A percentile compares a stretch with the other conserved stretches of the same genome.
Evolutionary conservation across 2,797 vertebrate species (phyloP).

Genomic region (Macrochelys suwanniensis): DNA sequence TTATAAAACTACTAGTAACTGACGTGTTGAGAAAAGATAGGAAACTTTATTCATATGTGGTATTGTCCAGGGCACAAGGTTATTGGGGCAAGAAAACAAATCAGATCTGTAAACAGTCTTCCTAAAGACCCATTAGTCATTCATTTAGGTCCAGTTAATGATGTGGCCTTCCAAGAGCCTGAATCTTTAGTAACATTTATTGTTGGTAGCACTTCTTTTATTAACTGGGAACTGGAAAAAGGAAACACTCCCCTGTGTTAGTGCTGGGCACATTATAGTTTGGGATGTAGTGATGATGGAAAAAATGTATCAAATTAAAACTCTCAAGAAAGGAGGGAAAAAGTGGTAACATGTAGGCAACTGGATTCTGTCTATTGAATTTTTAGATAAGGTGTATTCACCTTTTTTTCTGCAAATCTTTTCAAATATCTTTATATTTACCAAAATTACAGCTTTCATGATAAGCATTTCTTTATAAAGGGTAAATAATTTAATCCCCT

Average conservation of each 20-base stretch:
- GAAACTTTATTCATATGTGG: not conserved
- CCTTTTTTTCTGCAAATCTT: not conserved
- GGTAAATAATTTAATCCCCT: not conserved
- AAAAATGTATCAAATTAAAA: not conserved
- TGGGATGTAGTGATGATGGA: not conserved
- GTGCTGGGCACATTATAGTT: not conserved
- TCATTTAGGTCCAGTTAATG: fast-evolving
- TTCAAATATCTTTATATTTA: not conserved
- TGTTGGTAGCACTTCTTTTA: not conserved
- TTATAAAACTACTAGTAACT: not conserved
- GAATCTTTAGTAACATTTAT: not conserved
- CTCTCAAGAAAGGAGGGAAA: not conserved
- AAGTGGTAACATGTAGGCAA: not conserved
- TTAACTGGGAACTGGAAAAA: not conserved
- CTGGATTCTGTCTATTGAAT: not conserved
- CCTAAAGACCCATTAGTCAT: not conserved
- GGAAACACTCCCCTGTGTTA: not conserved
- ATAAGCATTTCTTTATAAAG: not conserved
- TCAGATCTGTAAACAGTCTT: not conserved
- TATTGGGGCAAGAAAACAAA: not conserved
- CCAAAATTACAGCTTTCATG: not conserved
- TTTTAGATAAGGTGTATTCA: not conserved
- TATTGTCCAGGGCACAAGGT: not conserved
- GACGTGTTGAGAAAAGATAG: not conserved
- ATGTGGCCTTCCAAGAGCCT: not conserved